Conservation (phyloP, 2,113 vertebrate species). For the Drymodes brunneopygia region DNA sequence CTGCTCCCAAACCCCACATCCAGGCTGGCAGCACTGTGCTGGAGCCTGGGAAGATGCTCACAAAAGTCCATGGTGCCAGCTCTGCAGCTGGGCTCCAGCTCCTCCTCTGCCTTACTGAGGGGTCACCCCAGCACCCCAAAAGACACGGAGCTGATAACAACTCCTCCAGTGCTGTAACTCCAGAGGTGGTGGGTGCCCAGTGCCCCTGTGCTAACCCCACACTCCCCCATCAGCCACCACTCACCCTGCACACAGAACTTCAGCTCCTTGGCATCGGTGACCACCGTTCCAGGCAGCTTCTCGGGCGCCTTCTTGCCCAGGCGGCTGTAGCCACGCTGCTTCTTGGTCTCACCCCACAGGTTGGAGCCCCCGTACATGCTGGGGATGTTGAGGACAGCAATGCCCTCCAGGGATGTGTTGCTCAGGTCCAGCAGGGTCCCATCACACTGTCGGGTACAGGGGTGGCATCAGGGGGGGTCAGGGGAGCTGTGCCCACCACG, state of each 20-base stretch:
- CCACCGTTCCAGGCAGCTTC: conserved; percentile 63
- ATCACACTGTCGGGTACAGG: conserved; percentile 76
- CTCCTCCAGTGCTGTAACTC: not conserved
- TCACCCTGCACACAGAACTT: conserved; percentile 94
- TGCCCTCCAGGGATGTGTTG: conserved; percentile 87
- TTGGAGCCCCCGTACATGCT: conserved; percentile 97
- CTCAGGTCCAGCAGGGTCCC: conserved; percentile 89
- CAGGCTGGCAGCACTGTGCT: not conserved
- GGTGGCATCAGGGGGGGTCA: fast-evolving
- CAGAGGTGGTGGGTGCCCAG: not conserved
- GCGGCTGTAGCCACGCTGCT: conserved; percentile 83
- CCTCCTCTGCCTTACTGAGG: not conserved
- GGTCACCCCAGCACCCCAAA: not conserved
- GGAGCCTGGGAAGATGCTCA: not conserved
- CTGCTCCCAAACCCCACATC: not conserved
- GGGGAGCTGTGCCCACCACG: fast-evolving
- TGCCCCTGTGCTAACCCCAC: fast-evolving
- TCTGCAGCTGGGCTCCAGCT: not conserved
- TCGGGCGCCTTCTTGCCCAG: conserved; percentile 84
- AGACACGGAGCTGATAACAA: fast-evolving
- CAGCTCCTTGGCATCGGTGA: conserved; percentile 89
- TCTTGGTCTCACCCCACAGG: conserved; percentile 93
- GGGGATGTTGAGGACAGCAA: conserved; percentile 94
- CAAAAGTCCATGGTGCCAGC: not conserved
- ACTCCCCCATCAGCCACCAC: not conserved